Evolutionary conservation across 2,888 invertebrate species (phyloP).

Genomic region (Theretra japonica): DNA sequence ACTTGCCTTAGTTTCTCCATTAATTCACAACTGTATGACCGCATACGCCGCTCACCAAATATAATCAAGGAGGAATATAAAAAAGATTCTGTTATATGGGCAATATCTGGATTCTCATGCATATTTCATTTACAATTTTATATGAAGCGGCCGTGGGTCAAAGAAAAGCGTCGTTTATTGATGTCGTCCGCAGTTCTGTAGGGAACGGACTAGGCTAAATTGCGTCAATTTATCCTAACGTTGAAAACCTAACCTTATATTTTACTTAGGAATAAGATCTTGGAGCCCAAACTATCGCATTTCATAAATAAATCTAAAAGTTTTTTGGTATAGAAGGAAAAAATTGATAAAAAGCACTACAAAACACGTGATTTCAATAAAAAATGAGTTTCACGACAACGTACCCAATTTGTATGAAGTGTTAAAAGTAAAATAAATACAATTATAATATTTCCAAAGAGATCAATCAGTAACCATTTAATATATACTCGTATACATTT

Average conservation of each 20-base stretch:
- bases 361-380: too few species aligned
- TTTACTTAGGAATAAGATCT: neutral
- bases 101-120: conserved; percentile 23
- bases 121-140: conserved; percentile 29
- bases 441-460: neutral
- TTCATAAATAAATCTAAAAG: neutral
- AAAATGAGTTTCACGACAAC: too few species aligned
- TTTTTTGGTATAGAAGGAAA: too few species aligned
- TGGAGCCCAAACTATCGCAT: neutral
- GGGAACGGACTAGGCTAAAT: conserved; percentile 28
- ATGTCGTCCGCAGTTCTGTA: conserved; percentile 31
- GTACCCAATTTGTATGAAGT: too few species aligned
- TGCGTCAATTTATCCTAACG: conserved; percentile 28
- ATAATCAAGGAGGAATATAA: conserved; percentile 21
- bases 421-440: too few species aligned
- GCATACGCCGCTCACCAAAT: conserved; percentile 11
- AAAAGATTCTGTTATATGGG: conserved; percentile 19
- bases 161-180: conserved; percentile 32
- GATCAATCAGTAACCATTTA: neutral
- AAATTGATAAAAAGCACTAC: too few species aligned
- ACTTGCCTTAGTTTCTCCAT: conserved; percentile 9
- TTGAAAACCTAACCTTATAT: conserved; percentile 26
- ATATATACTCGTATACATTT: neutral
- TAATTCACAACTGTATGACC: neutral
- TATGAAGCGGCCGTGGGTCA: conserved; percentile 29